Evolutionary conservation across 2,113 vertebrate genomes (phyloP), one percentile per base, ranked within the genome.

Genomic region (Scopus umbretta): DNA sequence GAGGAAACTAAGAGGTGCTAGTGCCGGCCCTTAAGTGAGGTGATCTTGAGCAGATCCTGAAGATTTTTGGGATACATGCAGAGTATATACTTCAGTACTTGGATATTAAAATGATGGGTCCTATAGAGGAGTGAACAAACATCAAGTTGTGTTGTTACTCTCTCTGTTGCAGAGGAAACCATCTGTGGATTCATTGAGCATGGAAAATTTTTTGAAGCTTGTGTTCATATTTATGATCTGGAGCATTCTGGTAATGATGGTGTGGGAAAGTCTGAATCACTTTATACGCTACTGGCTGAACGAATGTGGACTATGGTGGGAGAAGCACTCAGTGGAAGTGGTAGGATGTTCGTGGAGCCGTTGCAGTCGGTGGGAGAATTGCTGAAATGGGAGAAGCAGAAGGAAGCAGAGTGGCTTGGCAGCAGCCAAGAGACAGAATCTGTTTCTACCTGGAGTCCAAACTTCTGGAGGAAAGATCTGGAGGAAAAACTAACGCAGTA

Each of bases 131-230:
- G 2, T 53, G 38, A 93, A 68, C 16, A 90, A 84, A 70, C 17
- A 45, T 36, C 34, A 85, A 50, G 7, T 47, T 95, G 25, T 90
- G 16, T 42, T 93, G 16, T 75, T 91, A 27, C 52, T 94, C 38
- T 81, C 26, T 96, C 50, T 95, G 0, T 97, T 97, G 50, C 96
- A 97, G 97, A 96, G 26, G 95, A 96, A 94, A 73, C 43, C 42
- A 84, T 97, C 67, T 88, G 84, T 11, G 27, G 38, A 94, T 75
- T 93, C 56, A 96, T 96, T 66, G 79, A 93, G 10, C 78, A 97
- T 88, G 88, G 93, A 62, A 84, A 53, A 43, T 96, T 97, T 96
- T 59, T 71, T 88, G 87, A 97, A 84, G 97, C 97, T 85, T 97
- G 96, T 80, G 38, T 26, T 79, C 36, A 3, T 61, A 94, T 97